Conservation (phyloP, 37 sponge, comb jelly and placozoan species). For the Halisarca cf. caerulea region DNA sequence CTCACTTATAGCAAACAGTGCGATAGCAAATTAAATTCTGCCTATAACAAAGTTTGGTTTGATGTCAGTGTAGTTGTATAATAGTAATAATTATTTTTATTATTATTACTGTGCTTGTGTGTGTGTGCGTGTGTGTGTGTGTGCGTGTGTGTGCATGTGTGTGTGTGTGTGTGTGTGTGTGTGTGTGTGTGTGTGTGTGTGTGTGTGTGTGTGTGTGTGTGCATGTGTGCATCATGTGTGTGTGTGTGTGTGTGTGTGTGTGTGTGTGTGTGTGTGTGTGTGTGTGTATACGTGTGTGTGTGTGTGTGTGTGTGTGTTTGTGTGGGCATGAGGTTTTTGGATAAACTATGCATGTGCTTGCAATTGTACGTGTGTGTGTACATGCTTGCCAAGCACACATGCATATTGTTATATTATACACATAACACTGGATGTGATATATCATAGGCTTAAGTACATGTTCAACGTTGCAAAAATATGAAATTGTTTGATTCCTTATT, state of each 20-base stretch:
- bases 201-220: conserved; percentile 17
- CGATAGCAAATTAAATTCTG: too few species aligned
- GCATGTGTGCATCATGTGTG: neutral
- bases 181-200: conserved; percentile 22
- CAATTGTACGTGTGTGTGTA: neutral
- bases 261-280: conserved; percentile 16
- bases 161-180: conserved; percentile 32
- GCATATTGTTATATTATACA: too few species aligned
- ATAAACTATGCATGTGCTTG: neutral
- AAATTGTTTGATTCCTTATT: too few species aligned
- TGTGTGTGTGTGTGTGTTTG: conserved; percentile 21
- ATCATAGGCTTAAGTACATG: too few species aligned
- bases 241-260: conserved; percentile 26
- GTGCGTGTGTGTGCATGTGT: neutral
- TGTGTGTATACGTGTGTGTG: neutral
- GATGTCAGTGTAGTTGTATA: too few species aligned
- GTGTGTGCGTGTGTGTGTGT: too few species aligned
- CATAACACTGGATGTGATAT: too few species aligned
- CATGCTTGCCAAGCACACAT: neutral
- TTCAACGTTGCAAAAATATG: too few species aligned
- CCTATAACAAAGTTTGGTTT: too few species aligned
- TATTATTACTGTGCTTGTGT: too few species aligned
- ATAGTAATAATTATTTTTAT: too few species aligned
- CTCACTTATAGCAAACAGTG: too few species aligned
- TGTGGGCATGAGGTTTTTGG: neutral